Percentiles rank a stretch among this genome's conserved stretches.
Evolutionary conservation across 2,113 vertebrate species (phyloP).

Genomic region (Sorex araneus): DNA sequence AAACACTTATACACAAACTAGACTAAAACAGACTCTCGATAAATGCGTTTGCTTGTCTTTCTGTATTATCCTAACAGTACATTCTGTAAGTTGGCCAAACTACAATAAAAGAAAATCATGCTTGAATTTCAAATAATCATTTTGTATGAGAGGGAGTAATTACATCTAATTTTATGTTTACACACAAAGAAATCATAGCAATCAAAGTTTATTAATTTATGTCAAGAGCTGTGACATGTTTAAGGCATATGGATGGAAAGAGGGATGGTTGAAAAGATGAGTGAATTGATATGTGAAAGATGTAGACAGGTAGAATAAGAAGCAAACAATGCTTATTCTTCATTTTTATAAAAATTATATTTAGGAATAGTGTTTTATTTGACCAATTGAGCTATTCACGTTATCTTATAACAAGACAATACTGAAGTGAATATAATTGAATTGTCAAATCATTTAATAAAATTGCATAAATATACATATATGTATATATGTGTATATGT

Average conservation of each 20-base stretch:
- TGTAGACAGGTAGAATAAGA: background rate
- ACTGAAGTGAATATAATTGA: background rate
- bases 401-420: background rate
- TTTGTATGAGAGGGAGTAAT: background rate
- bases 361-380: background rate
- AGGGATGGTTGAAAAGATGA: background rate
- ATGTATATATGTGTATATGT: background rate
- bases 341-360: background rate
- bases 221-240: background rate
- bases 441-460: background rate
- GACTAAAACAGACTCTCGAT: background rate
- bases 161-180: constrained; percentile 6
- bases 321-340: background rate
- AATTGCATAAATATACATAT: background rate
- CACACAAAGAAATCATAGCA: background rate
- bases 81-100: background rate
- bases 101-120: background rate
- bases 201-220: background rate
- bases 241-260: no score
- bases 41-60: background rate
- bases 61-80: background rate
- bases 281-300: background rate
- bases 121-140: background rate
- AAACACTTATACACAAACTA: background rate
- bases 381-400: background rate